Evolutionary conservation across 1,140 invertebrate genomes (phyloP), one percentile per base, ranked within the genome.

Genomic region (Cherax quadricarinatus): DNA sequence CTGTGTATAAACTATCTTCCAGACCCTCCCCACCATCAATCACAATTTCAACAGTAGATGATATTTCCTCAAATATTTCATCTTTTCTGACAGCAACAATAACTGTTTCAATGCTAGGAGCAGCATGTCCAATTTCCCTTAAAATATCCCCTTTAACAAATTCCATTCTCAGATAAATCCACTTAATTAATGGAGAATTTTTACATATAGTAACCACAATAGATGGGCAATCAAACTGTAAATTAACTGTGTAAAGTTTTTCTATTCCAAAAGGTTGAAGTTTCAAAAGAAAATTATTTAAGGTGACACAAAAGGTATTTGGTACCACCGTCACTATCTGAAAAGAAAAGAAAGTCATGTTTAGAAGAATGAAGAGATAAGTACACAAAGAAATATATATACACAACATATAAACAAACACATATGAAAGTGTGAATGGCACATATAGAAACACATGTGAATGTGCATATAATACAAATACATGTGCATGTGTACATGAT

Each of bases 191-290:
- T 10, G 88, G 88, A 60, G 88, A 90, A 48, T 53, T 41, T 48
- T 75, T 73, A 57, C 88, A 90, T 1, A 90, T 51, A 14, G 81
- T 90, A 12, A 73, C 81, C 1, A 90, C 70, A n/a, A 90, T 24
- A 4, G 88, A 90, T 16, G 88, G 88, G n/a, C 88, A 84, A 24
- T 75, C 81, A 30, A 90, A 85, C 80, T 78, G 24, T 24, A 90
- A 81, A 30, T 53, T 53, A 21, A n/a, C 66, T 24, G 88, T 90
- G 30, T 84, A 84, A 24, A 90, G 70, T 18, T 75, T 73, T 10
- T 75, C 81, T 21, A 90, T 90, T 53, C 80, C 80, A 78, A 90
- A 90, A 30, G 88, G 88, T 66, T 90, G 88, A 30, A 90, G 81
- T 5, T 90, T 53, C 12, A 30, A 41, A 62, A 90, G 82, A 66